These are phyloP conservation scores for Germaria angustata DNA, from an alignment of 2,888 invertebrate genomes.

Conservation along the genomic window DNA sequence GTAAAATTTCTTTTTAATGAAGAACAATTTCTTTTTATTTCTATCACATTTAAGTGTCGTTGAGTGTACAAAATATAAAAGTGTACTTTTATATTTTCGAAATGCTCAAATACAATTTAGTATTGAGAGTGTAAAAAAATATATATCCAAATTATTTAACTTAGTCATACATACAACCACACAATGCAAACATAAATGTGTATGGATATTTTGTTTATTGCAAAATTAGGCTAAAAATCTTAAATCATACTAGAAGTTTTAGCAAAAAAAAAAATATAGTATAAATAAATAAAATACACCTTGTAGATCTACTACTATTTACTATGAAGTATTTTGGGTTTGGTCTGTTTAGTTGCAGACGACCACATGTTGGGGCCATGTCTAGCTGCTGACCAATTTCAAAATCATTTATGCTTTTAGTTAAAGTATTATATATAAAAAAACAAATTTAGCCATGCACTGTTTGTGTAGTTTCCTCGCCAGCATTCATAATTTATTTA, in stretches of 20 bases:
- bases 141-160: conserved; percentile 4
- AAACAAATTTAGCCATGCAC: conserved; percentile 5
- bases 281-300: conserved; percentile 42
- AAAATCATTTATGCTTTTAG: conserved; percentile 65
- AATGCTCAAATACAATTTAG: conserved; percentile 38
- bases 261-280: not conserved
- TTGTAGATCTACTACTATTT: conserved; percentile 39
- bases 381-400: conserved; percentile 65
- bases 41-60: not conserved
- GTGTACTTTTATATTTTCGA: conserved; percentile 5
- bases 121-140: conserved; percentile 28
- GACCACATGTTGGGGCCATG: conserved; percentile 66
- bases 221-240: conserved; percentile 61
- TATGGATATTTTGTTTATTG: conserved; percentile 49
- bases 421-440: conserved; percentile 46
- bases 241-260: conserved; percentile 35
- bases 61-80: conserved; percentile 9
- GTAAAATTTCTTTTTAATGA: too few species aligned
- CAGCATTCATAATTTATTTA: conserved; percentile 28
- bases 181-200: not conserved
- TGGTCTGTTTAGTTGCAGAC: conserved; percentile 64
- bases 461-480: not conserved
- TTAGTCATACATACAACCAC: not conserved
- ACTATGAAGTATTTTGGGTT: conserved; percentile 39
- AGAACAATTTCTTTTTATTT: too few species aligned